phyloP scores from a whole-genome alignment of 2,888 invertebrate species.

The Andrena dorsata region DNA sequence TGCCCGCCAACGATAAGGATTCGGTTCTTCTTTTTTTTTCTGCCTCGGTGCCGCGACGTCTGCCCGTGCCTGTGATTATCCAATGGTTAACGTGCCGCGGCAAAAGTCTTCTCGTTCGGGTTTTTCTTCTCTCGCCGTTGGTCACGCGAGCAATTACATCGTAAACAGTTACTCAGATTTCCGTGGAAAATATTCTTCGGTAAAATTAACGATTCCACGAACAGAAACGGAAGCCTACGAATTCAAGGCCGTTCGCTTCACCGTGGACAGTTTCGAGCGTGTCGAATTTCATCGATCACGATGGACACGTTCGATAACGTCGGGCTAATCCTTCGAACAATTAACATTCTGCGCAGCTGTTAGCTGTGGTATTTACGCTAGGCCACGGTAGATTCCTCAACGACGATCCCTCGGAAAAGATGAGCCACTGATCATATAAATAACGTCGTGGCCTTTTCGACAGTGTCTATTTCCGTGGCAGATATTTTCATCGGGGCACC shows the following conservation, averaged over 20 bases:
- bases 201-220: neutral
- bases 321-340: neutral
- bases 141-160: slow-evolving; percentile 20
- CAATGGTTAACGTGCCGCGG: slow-evolving; percentile 44
- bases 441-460: slow-evolving; percentile 44
- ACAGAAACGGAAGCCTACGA: neutral
- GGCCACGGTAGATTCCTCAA: slow-evolving; percentile 10
- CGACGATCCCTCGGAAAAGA: slow-evolving; percentile 13
- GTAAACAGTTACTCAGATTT: neutral
- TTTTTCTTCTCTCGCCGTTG: neutral
- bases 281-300: neutral
- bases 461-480: slow-evolving; percentile 40
- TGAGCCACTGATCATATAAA: slow-evolving; percentile 48
- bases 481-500: slow-evolving; percentile 37
- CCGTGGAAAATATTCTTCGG: slow-evolving; percentile 43
- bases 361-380: slow-evolving; percentile 25
- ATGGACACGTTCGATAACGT: neutral
- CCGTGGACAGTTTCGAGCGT: neutral
- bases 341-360: neutral
- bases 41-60: slow-evolving; percentile 66
- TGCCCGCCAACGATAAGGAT: slow-evolving; percentile 29
- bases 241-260: neutral
- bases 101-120: slow-evolving; percentile 19
- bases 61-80: slow-evolving; percentile 54
- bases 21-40: slow-evolving; percentile 58